These are phyloP conservation scores for Macaria liturata DNA, from an alignment of 2,888 invertebrate genomes.

Conservation along the genomic window DNA sequence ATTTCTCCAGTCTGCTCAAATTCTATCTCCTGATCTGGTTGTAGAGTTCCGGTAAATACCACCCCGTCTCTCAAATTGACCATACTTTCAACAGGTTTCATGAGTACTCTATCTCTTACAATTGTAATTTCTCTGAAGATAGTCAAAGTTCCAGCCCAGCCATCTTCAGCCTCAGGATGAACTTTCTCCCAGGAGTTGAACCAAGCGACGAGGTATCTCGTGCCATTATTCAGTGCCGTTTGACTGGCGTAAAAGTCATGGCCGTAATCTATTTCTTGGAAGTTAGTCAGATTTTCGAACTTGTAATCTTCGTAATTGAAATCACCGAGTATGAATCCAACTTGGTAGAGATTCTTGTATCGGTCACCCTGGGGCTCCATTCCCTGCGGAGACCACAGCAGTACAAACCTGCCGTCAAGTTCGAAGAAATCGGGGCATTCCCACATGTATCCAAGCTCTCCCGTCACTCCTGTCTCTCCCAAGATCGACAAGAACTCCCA, in stretches of 20 bases:
- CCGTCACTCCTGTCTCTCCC: slow-evolving; percentile 56
- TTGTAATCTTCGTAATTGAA: slow-evolving; percentile 69
- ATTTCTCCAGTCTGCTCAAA: slow-evolving; percentile 65
- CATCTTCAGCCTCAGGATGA: slow-evolving; percentile 63
- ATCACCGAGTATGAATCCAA: slow-evolving; percentile 71
- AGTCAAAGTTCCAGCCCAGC: slow-evolving; percentile 75
- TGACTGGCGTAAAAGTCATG: slow-evolving; percentile 78
- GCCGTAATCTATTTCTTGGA: slow-evolving; percentile 74
- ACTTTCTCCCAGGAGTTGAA: slow-evolving; percentile 72
- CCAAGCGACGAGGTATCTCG: slow-evolving; percentile 68
- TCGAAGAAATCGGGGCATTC: slow-evolving; percentile 81
- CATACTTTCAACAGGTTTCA: slow-evolving; percentile 64
- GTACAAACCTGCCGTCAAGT: slow-evolving; percentile 64
- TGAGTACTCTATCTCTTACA: slow-evolving; percentile 54
- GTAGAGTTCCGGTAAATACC: slow-evolving; percentile 44
- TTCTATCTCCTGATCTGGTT: slow-evolving; percentile 37
- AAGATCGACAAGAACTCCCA: slow-evolving; percentile 69
- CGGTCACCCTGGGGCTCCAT: slow-evolving; percentile 64
- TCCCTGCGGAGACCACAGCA: slow-evolving; percentile 76
- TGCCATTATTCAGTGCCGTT: slow-evolving; percentile 62
- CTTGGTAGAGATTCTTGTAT: slow-evolving; percentile 66
- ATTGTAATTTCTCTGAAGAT: slow-evolving; percentile 64
- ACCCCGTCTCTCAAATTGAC: slow-evolving; percentile 48
- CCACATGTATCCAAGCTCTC: slow-evolving; percentile 74
- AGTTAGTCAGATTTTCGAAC: slow-evolving; percentile 59